Evolutionary conservation across 2,797 vertebrate genomes (phyloP).

Genomic region (Danio choprae): DNA sequence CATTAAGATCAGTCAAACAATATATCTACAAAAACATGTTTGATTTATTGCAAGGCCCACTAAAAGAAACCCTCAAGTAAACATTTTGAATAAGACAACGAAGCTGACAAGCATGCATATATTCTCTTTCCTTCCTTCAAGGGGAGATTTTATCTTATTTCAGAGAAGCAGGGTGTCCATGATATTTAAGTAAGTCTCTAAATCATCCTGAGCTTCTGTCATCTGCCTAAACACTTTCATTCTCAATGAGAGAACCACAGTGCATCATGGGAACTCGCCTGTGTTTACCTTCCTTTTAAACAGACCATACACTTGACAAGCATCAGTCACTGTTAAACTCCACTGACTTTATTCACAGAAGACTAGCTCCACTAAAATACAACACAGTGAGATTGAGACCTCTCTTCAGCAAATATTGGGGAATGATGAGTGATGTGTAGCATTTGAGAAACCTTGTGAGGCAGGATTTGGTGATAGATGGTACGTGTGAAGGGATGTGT

Average conservation of each 20-base stretch:
- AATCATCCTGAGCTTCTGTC: slow-evolving; percentile 12
- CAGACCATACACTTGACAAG: slow-evolving; percentile 21
- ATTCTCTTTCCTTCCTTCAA: not conserved
- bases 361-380: slow-evolving; percentile 23
- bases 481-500: not conserved
- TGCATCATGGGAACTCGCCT: slow-evolving; percentile 5
- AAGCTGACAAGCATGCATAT: not conserved
- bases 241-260: slow-evolving; percentile 9
- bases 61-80: not conserved
- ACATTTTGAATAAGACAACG: not conserved
- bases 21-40: not conserved
- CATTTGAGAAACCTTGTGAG: slow-evolving; percentile 10
- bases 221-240: slow-evolving; percentile 19
- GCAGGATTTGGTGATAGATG: slow-evolving; percentile 20
- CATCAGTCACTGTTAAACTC: slow-evolving; percentile 48
- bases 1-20: too few relatives aligned
- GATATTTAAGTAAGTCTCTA: slow-evolving; percentile 13
- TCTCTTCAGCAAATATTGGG: not conserved
- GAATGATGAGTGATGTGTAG: not conserved
- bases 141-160: slow-evolving; percentile 6
- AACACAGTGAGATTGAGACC: not conserved
- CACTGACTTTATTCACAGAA: slow-evolving; percentile 29
- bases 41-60: not conserved
- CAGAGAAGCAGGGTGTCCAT: not conserved
- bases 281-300: slow-evolving; percentile 13